Base-by-base conservation (phyloP, 2,888 invertebrate species). In the Athetis lepigone region DNA sequence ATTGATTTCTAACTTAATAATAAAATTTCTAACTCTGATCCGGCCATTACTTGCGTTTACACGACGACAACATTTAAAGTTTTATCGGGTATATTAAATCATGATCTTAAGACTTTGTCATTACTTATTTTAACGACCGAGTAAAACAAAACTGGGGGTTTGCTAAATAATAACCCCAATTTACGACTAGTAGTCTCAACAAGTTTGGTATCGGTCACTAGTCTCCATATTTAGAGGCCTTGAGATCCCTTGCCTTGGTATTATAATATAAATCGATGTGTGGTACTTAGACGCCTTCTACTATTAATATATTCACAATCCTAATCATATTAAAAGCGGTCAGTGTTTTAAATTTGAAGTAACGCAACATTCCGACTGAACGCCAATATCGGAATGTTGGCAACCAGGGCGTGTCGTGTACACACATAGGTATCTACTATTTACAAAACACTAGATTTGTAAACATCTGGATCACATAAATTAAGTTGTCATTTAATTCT, bases 351-450 rank as follows among this genome's bases (percentile, higher is more conserved):
- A 74, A 52, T 58, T 54, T 52, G 11, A 16, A 49, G 51, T 69
- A 72, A 58, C 57, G 58, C 70, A 69, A 72, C 74, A 72, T 72
- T 74, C 69, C 55, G 1, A 73, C 25, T 46, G 43, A 69, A 74
- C 36, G 43, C 49, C 18, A 66, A 47, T 74, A 59, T 68, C 46
- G 74, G 71, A 77, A 76, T 74, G 79, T 62, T 8, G 21, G 55
- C 61, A 40, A 74, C 58, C 62, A 59, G 58, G 79, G 79, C 56
- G 79, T 69, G 77, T 71, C 66, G 27, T 51, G 52, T 58, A 67
- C 50, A 50, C 49, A 29, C 16, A 27, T 16, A 39, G n/a, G n/a
- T n/a, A n/a, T 29, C 42, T 42, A 59, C 63, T 74, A 50, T 58
- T 73, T 75, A 66, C 55, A 62, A 75, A 75, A 62, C 55, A 45